phyloP scores from a whole-genome alignment of 2,797 vertebrate species.

The Trachops cirrhosus region DNA sequence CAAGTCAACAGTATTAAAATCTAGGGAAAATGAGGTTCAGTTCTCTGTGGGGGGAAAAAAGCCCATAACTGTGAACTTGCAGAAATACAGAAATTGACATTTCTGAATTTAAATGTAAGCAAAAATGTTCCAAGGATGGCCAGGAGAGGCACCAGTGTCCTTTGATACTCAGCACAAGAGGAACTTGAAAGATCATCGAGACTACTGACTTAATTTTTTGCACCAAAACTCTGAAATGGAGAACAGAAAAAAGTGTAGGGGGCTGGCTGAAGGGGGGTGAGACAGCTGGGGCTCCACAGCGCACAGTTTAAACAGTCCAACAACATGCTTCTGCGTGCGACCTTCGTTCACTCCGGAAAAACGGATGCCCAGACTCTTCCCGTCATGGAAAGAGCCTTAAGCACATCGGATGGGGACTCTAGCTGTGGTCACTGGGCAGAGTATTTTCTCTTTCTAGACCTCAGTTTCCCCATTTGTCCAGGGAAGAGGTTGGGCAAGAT shows the following conservation, averaged over 20 bases:
- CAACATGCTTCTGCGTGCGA: background rate
- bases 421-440: background rate
- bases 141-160: background rate
- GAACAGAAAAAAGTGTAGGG: background rate
- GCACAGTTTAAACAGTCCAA: background rate
- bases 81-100: background rate
- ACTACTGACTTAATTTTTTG: slow-evolving; percentile 1
- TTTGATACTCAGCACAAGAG: background rate
- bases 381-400: background rate
- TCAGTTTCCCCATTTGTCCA: slow-evolving; percentile 27
- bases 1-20: background rate
- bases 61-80: background rate
- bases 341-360: background rate
- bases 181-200: slow-evolving; percentile 16
- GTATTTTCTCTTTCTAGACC: background rate
- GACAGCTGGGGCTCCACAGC: background rate
- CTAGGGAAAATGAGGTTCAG: background rate
- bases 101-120: slow-evolving; percentile 24
- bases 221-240: background rate
- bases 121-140: background rate
- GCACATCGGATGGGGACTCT: background rate
- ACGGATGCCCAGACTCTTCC: background rate
- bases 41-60: background rate
- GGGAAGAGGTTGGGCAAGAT: background rate
- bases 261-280: background rate